phyloP scores from a whole-genome alignment of 2,113 vertebrate genomes.

The Gila orcuttii region DNA sequence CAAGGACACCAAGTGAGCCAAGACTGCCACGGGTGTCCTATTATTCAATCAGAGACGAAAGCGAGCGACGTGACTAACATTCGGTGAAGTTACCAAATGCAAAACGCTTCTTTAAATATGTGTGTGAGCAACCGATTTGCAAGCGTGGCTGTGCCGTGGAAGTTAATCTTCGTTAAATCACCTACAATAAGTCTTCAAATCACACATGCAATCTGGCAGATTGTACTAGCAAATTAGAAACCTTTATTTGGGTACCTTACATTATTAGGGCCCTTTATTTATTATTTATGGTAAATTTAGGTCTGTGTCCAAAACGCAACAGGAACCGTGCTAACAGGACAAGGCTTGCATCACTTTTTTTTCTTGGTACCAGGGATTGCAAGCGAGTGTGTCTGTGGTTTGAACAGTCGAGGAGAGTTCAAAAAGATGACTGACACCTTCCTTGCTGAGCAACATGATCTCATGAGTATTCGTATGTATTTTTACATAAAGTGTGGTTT shows the following conservation, averaged over 20 bases:
- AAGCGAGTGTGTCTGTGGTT: neutral
- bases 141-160: neutral
- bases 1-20: neutral
- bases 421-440: slow-evolving; percentile 33
- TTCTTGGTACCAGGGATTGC: neutral
- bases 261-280: slow-evolving; percentile 19
- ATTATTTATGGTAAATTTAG: slow-evolving; percentile 11
- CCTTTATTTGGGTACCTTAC: neutral
- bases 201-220: neutral
- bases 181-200: neutral
- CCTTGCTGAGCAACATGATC: neutral
- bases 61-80: neutral
- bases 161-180: slow-evolving; percentile 3
- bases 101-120: neutral
- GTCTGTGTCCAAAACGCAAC: slow-evolving; percentile 9
- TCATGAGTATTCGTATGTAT: too few relatives aligned
- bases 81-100: neutral
- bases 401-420: neutral
- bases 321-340: neutral
- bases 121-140: neutral
- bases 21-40: neutral
- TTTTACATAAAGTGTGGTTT: too few relatives aligned
- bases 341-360: neutral
- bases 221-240: neutral
- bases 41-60: neutral